Base-by-base conservation (phyloP, 2,113 vertebrate species). In the Dissostichus mawsoni region DNA sequence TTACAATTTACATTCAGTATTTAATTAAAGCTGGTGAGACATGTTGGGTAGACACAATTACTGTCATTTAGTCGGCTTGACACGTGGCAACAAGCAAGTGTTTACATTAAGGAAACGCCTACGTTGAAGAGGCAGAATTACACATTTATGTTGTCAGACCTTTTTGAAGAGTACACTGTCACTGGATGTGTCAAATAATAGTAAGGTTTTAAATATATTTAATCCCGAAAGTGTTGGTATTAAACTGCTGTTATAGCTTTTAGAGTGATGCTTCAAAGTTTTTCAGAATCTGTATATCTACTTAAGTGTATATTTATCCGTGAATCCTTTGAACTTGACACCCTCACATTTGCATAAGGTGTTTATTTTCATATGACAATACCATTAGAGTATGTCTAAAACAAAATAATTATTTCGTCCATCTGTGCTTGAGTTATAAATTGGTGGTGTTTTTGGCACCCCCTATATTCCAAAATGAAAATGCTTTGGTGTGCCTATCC, bases 21-120 rank as follows among this genome's bases (percentile, higher is more conserved):
- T 36, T 74, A 47, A 80, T 86, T 74, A 65, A 45, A 56, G 51
- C 36, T 23, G 47, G 11, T 4, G 44, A 74, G 52, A 41, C 59
- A 16, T n/a, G 29, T 59, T 23, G 47, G 20, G 47, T 17, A 13
- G 62, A n/a, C 36, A n/a, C 36, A 41, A 44, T 11, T 48, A 8
- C 69, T 57, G 11, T 18, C 14, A 41, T 25, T 29, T 4, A 44
- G 10, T 11, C 29, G 29, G 1, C 13, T 59, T 62, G 29, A 33
- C 33, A 25, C 3, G 29, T 29, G 29, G 29, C 29, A 3, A 29
- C 29, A 29, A 29, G 29, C 29, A 7, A 45, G 23, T 10, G 45
- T 33, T 63, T 53, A 65, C 41, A 2, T 0, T 11, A 25, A 58
- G 2, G 5, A 25, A 8, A 41, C 36, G 8, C 1, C 36, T 41